Conservation (phyloP, 2,888 invertebrate species). For the Tolmerus cingulatus region DNA sequence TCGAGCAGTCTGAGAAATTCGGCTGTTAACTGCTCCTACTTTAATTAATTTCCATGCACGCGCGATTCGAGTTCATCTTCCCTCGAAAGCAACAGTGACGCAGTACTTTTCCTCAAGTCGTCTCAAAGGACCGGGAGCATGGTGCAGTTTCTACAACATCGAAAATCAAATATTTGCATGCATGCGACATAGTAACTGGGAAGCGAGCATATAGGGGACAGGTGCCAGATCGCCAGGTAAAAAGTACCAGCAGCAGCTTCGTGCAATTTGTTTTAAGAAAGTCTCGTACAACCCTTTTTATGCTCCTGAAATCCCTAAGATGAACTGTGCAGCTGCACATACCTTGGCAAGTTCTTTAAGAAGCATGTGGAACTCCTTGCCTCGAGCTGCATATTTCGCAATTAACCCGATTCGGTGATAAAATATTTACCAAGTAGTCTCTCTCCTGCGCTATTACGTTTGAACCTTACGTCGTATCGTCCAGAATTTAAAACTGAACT, state of each 20-base stretch:
- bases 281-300: background rate
- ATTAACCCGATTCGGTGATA: constrained; percentile 19
- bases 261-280: background rate
- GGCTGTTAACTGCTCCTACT: background rate
- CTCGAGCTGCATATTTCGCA: background rate
- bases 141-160: background rate
- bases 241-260: background rate
- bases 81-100: background rate
- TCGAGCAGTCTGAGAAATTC: background rate
- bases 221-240: background rate
- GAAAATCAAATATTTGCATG: constrained; percentile 6
- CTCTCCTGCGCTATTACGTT: background rate
- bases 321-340: background rate
- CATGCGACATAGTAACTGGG: background rate
- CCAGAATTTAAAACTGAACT: background rate
- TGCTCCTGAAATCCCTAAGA: background rate
- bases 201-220: background rate
- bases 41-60: constrained; percentile 21
- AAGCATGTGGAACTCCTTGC: background rate
- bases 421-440: constrained; percentile 19
- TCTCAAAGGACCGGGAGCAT: background rate
- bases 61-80: background rate
- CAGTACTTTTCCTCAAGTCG: background rate
- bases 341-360: background rate
- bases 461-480: background rate